These are phyloP conservation scores for Sesamia inferens DNA, from an alignment of 2,888 invertebrate species.

Conservation along the genomic window DNA sequence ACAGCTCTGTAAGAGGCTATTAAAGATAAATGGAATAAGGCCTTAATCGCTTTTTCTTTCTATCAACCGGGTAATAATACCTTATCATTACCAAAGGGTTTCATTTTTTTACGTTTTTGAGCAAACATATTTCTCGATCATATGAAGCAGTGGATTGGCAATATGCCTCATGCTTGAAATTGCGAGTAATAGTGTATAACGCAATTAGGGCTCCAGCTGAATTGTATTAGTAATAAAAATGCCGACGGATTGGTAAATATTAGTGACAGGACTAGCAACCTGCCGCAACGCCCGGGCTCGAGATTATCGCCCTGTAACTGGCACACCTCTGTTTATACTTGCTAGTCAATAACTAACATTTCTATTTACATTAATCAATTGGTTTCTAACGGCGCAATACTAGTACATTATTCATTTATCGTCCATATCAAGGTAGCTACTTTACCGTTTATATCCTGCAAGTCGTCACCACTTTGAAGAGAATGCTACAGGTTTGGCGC, in stretches of 20 bases:
- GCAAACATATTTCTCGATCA: too few relatives aligned
- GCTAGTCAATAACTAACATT: conserved; percentile 48
- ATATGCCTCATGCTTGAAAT: too few relatives aligned
- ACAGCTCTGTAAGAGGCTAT: conserved; percentile 24
- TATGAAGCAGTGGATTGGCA: too few relatives aligned
- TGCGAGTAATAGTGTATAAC: too few relatives aligned
- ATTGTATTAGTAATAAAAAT: conserved; percentile 56
- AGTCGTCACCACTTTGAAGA: conserved; percentile 21
- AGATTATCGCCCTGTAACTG: conserved; percentile 77
- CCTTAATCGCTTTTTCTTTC: conserved; percentile 34
- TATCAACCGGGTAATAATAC: conserved; percentile 16
- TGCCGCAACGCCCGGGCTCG: conserved; percentile 29
- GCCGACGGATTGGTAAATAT: conserved; percentile 53
- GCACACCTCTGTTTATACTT: conserved; percentile 72
- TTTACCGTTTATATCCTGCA: conserved; percentile 20
- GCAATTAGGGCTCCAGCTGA: conserved; percentile 5
- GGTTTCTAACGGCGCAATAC: conserved; percentile 19
- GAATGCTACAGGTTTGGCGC: conserved; percentile 31
- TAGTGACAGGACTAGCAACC: conserved; percentile 37
- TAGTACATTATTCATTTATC: conserved; percentile 39
- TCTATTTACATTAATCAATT: conserved; percentile 45
- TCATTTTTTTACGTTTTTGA: too few relatives aligned
- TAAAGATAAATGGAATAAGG: conserved; percentile 44
- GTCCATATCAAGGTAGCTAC: conserved; percentile 10
- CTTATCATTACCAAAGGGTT: too few relatives aligned